phyloP scores from a whole-genome alignment of 1,140 invertebrate species.

The Neodiprion fabricii region DNA sequence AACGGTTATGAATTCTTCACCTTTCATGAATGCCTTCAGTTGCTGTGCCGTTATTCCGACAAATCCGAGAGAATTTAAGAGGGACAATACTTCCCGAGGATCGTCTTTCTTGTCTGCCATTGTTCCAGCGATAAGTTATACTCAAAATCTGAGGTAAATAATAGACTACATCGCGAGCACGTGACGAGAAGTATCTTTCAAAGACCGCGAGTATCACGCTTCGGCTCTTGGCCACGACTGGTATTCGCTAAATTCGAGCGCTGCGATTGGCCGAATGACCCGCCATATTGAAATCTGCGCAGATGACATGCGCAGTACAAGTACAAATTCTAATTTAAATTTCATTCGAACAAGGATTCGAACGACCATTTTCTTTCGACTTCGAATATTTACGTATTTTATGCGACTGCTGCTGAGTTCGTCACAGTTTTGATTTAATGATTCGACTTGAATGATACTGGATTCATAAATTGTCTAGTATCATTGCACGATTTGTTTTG shows the following conservation, averaged over 20 bases:
- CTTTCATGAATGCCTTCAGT: slow-evolving; percentile 59
- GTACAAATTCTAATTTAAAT: neutral
- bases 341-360: neutral
- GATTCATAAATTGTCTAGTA: too few species aligned
- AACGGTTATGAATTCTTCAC: slow-evolving; percentile 28
- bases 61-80: slow-evolving; percentile 56
- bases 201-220: neutral
- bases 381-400: too few species aligned
- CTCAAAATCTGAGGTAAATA: slow-evolving; percentile 4
- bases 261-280: neutral
- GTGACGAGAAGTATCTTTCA: too few species aligned
- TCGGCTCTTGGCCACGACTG: neutral
- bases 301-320: too few species aligned
- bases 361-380: neutral
- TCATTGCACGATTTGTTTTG: too few species aligned
- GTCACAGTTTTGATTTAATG: too few species aligned
- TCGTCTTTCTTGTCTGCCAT: slow-evolving; percentile 45
- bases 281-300: neutral
- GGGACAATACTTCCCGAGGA: slow-evolving; percentile 49
- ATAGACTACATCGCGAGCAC: too few species aligned
- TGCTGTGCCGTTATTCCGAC: slow-evolving; percentile 54
- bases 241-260: too few species aligned
- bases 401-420: too few species aligned
- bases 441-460: too few species aligned
- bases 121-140: slow-evolving; percentile 9